These are phyloP conservation scores for Anarsia innoxiella DNA, from an alignment of 2,888 invertebrate species.

Conservation along the genomic window DNA sequence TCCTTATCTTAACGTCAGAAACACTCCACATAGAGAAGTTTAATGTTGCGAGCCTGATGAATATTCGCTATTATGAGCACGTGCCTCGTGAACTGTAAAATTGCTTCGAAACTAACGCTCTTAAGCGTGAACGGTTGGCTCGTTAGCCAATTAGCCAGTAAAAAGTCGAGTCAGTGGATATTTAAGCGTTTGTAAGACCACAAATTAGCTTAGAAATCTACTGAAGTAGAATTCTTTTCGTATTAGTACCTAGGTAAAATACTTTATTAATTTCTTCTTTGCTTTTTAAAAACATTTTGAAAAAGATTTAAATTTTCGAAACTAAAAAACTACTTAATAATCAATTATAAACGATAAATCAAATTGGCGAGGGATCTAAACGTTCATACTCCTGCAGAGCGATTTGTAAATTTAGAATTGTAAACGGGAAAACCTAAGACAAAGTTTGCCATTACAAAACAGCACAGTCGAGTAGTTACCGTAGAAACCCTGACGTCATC, in stretches of 20 bases:
- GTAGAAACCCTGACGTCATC: neutral
- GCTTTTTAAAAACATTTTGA: neutral
- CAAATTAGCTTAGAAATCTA: neutral
- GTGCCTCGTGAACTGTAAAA: constrained; percentile 41
- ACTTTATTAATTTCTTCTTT: neutral
- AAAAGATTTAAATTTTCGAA: neutral
- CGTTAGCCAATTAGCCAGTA: constrained; percentile 25
- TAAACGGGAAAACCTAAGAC: neutral
- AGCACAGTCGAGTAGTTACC: neutral
- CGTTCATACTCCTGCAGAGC: neutral
- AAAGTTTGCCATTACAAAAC: neutral
- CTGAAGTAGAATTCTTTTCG: neutral
- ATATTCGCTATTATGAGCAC: constrained; percentile 38
- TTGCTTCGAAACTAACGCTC: constrained; percentile 24
- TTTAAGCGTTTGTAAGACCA: neutral
- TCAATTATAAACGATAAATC: too few relatives aligned
- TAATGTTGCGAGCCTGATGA: constrained; percentile 34
- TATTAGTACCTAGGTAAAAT: neutral
- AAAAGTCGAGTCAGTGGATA: constrained; percentile 19
- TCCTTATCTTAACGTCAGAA: constrained; percentile 58
- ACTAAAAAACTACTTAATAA: neutral
- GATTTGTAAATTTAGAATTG: neutral
- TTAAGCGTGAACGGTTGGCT: constrained; percentile 19
- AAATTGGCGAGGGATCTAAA: too few relatives aligned
- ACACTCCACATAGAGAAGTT: constrained; percentile 43